Evolutionary conservation across 2,888 invertebrate genomes (phyloP).

Genomic region (Marronus borbonicus): DNA sequence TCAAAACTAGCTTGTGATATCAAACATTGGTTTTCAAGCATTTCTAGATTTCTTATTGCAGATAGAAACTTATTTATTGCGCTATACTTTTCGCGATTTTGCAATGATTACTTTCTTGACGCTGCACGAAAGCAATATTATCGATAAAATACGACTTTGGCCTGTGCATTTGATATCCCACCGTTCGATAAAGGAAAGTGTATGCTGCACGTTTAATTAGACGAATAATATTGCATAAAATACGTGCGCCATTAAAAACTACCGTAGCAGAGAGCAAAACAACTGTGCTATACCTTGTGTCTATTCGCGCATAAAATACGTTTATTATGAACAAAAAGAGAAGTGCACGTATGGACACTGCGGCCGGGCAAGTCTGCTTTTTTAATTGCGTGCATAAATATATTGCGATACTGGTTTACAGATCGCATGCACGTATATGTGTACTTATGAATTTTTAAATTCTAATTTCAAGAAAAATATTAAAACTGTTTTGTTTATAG

Average conservation of each 20-base stretch:
- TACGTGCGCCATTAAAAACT: slow-evolving; percentile 40
- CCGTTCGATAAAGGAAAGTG: slow-evolving; percentile 37
- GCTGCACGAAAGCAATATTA: slow-evolving; percentile 41
- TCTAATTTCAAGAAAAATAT: no score
- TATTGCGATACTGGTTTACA: neutral
- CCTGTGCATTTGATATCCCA: neutral
- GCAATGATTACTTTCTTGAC: neutral
- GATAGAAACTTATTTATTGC: neutral
- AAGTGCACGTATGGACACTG: neutral
- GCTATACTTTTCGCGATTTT: neutral
- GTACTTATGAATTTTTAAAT: no score
- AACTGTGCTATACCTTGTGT: slow-evolving; percentile 14
- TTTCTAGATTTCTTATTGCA: no score
- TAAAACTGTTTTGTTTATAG: no score
- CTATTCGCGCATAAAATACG: slow-evolving; percentile 31
- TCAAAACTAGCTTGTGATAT: no score
- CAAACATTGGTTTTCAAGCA: no score
- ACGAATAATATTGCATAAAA: slow-evolving; percentile 46
- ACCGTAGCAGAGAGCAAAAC: slow-evolving; percentile 11
- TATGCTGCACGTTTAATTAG: slow-evolving; percentile 45
- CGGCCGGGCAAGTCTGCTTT: slow-evolving; percentile 2
- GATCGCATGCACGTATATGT: no score
- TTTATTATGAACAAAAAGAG: slow-evolving; percentile 25
- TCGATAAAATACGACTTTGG: slow-evolving; percentile 38
- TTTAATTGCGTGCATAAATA: slow-evolving; percentile 23